A percentile compares a stretch with the other conserved stretches of the same genome.
Conservation (phyloP, 2,113 vertebrate species). For the Tupaia chinensis region DNA sequence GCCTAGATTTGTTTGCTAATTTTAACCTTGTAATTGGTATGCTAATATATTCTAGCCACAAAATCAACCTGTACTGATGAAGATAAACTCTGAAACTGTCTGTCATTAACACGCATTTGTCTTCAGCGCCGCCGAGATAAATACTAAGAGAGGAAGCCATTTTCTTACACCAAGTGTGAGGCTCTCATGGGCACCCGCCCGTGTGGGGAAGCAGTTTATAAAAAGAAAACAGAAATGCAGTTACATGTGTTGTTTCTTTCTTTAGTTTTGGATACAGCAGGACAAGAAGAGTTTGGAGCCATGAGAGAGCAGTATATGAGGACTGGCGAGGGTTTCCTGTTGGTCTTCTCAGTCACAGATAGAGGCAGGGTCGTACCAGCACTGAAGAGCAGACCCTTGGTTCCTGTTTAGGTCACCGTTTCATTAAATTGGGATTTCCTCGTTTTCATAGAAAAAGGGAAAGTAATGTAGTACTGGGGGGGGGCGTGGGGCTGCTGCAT, state of each 20-base stretch:
- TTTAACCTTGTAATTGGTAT: constrained; percentile 74
- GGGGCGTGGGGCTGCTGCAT: not conserved
- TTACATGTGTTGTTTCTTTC: constrained; percentile 39
- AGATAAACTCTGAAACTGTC: constrained; percentile 54
- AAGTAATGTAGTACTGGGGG: constrained; percentile 23
- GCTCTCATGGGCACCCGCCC: not conserved
- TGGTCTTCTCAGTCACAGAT: constrained; percentile 99
- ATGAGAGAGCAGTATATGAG: constrained; percentile 99
- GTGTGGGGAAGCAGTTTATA: not conserved
- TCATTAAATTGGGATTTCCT: constrained; percentile 33
- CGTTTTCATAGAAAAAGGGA: constrained; percentile 15
- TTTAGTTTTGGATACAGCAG: constrained; percentile 97
- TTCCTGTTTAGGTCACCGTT: not conserved
- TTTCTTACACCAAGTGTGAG: not conserved
- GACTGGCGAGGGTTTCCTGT: constrained; percentile 98
- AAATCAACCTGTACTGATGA: constrained; percentile 60
- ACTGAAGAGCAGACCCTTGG: not conserved
- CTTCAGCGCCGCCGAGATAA: not conserved
- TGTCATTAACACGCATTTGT: constrained; percentile 17
- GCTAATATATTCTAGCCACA: constrained; percentile 71
- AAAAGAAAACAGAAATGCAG: not conserved
- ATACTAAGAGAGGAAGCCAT: not conserved
- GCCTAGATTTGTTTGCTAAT: constrained; percentile 61
- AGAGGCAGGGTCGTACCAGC: constrained; percentile 94
- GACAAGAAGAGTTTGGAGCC: constrained; percentile 99